Evolutionary conservation across 2,113 vertebrate genomes (phyloP), one percentile per base, ranked within the genome.

Genomic region (Symphodus melops): DNA sequence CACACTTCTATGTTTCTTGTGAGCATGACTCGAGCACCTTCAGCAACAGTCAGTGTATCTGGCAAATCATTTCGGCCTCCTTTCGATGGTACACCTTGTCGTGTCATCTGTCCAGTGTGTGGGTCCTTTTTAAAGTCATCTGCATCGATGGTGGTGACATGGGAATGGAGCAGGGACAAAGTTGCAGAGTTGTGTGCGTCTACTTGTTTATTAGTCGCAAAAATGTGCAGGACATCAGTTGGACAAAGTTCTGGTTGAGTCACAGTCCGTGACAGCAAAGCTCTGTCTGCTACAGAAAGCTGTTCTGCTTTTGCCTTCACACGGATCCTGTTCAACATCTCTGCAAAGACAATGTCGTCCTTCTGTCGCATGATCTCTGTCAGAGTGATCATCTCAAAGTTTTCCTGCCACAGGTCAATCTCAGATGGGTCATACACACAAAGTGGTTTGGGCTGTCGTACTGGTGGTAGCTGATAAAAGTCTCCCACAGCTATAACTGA

Each of bases 1-100:
- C 28, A 46, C 1, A 73, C 60, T 19, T 73, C 68, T 20, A 77
- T 63, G 56, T 87, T 85, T 60, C 77, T 80, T 2, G 28, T 33
- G 3, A 33, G 28, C 28, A 33, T 33, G 28, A 33, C 28, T 33
- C 28, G 28, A 33, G 28, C 28, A 5, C 28, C 28, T 33, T 33
- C 28, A 33, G 28, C 28, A 5, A 33, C 28, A 33, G 4, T 33
- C 28, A 33, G 28, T 33, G 28, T 33, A 5, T 33, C 5, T 5
- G 28, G 28, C 5, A 33, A 33, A 33, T 33, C 3, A 33, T 33
- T 33, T 33, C 28, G 4, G 28, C 28, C 28, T 33, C 28, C 28
- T 33, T 33, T 33, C 28, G 6, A 33, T 33, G 28, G 28, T 33
- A 5, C 28, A 33, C 28, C 28, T 33, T 33, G 28, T 33, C 28